Percentiles rank a stretch among this genome's conserved stretches.
These are phyloP conservation scores for Nomada fucata DNA, from an alignment of 2,888 invertebrate genomes.

Conservation along the genomic window DNA sequence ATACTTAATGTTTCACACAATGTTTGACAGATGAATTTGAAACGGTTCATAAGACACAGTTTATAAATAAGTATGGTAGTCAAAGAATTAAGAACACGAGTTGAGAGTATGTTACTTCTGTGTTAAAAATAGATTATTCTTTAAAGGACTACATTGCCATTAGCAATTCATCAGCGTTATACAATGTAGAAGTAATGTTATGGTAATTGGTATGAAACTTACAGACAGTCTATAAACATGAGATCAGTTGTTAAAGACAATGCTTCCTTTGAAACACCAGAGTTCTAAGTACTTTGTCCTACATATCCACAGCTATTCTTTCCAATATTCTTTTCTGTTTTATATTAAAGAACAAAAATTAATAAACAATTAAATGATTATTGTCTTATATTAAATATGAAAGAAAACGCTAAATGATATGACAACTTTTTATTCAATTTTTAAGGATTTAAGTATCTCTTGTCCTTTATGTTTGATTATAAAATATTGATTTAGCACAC, in stretches of 20 bases:
- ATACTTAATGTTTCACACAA: too few species aligned
- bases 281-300: constrained; percentile 24
- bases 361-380: neutral
- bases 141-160: constrained; percentile 1
- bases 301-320: constrained; percentile 1
- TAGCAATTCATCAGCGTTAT: constrained; percentile 44
- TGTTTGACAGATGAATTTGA: neutral
- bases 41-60: neutral
- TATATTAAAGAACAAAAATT: neutral
- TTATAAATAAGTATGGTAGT: neutral
- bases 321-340: neutral
- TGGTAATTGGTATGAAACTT: constrained; percentile 52
- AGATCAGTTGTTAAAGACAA: constrained; percentile 26
- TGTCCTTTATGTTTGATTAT: neutral
- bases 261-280: constrained; percentile 22
- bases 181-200: constrained; percentile 51
- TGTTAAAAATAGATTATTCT: neutral
- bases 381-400: neutral
- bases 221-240: constrained; percentile 36
- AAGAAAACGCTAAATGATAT: neutral
- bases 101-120: neutral
- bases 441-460: neutral
- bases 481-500: constrained; percentile 22
- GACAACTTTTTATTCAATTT: neutral
- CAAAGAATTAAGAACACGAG: neutral